Evolutionary conservation across 2,888 invertebrate species (phyloP), one percentile per base, ranked within the genome.

Genomic region (Drosophila antonietae): DNA sequence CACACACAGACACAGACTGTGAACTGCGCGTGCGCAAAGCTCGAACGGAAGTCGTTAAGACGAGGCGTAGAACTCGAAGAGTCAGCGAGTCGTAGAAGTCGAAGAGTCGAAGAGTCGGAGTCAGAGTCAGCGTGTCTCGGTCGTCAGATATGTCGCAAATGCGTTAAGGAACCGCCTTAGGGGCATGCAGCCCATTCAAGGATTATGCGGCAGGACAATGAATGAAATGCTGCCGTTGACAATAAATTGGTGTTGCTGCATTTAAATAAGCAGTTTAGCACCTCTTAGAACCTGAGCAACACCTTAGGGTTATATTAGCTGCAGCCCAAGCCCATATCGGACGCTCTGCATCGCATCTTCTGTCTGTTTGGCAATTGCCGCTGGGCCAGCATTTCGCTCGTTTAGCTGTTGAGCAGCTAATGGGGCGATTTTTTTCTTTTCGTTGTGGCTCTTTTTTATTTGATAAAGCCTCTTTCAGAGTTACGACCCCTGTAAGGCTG

Each of bases 41-140:
- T 75, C 59, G 79, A 86, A 89, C 86, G 86, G 86, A 86, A 86
- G 86, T 86, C 89, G 88, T 89, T 86, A 86, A 86, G 88, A 68
- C 75, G 55, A 52, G 35, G 35, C 61, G 14, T 12, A 20, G 33
- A 51, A 51, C 33, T 4, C 33, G 51, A 9, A 15, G 23, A 15
- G 20, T 52, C 52, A 2, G 15, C 5, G 15, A 15, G 37, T 39
- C 14, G 28, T 14, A 14, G 35, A 7, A 20, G 49, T 31, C 31
- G 31, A 3, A 10, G n/a, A 33, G 31, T 51, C 49, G 6, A 9
- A 53, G 33, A 51, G 35, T 52, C 52, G 6, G 15, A 52, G 35
- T 1, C 20, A 8, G 18, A 33, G 51, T n/a, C 15, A 33, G 51
- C 4, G 31, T 18, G 63, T 61, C 73, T 61, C 73, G 68, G 72